A percentile compares a stretch with the other conserved stretches of the same genome.
Conservation (phyloP, 2,113 vertebrate genomes). For the Phasianus colchicus region DNA sequence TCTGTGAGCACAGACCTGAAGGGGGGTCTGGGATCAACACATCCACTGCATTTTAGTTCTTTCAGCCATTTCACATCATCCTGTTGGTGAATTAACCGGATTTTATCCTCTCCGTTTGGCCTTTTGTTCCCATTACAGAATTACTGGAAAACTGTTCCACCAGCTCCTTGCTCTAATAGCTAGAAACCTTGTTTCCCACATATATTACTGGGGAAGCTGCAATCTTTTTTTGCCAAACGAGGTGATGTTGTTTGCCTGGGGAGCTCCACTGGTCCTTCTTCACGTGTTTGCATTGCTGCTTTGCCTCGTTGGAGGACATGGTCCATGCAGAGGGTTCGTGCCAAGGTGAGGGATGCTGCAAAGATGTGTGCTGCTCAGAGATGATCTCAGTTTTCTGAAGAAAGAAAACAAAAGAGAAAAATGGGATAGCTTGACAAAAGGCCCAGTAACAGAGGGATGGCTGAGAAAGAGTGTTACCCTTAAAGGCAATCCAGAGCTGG, state of each 20-base stretch:
- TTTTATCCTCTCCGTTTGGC: not conserved
- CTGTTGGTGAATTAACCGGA: not conserved
- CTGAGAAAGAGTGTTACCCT: not conserved
- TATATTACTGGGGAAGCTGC: not conserved
- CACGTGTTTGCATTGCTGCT: fast-evolving
- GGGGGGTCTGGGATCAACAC: not conserved
- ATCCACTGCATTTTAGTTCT: slow-evolving; percentile 10
- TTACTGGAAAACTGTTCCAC: not conserved
- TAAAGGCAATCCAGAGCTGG: not conserved
- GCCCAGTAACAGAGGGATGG: not conserved
- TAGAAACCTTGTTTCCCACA: not conserved
- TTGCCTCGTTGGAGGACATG: not conserved
- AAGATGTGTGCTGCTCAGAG: not conserved
- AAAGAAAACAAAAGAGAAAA: not conserved
- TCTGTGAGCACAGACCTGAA: slow-evolving; percentile 9
- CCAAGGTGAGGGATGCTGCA: not conserved
- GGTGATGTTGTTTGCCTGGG: not conserved
- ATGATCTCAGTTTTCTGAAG: not conserved
- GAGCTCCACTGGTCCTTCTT: not conserved
- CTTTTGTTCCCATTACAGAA: not conserved
- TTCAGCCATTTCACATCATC: not conserved
- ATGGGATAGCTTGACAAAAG: not conserved
- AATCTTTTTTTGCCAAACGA: not conserved
- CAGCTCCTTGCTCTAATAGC: not conserved
- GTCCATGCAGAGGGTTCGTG: fast-evolving